Evolutionary conservation across 2,888 invertebrate genomes (phyloP).

Genomic region (Folsomia manolachei): DNA sequence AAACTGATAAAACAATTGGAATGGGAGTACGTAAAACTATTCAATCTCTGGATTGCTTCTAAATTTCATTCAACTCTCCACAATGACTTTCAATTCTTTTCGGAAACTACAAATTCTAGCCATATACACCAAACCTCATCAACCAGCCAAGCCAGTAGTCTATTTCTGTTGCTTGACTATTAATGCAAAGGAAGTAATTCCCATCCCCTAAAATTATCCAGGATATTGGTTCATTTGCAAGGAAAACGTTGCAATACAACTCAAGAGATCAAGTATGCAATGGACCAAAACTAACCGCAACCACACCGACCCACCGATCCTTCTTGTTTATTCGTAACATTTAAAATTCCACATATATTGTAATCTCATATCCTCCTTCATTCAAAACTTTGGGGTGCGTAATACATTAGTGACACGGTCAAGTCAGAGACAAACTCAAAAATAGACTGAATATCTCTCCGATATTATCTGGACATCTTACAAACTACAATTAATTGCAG

Average conservation of each 20-base stretch:
- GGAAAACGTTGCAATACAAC: background rate
- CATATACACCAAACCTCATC: background rate
- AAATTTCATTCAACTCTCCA: constrained; percentile 28
- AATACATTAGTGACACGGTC: too few relatives aligned
- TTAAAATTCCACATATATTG: constrained; percentile 37
- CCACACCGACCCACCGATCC: too few relatives aligned
- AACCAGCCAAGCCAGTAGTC: background rate
- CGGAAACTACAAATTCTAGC: background rate
- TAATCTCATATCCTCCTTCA: background rate
- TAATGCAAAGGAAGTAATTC: background rate
- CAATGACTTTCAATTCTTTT: background rate
- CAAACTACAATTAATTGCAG: background rate
- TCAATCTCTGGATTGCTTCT: constrained; percentile 48
- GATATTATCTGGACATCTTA: background rate
- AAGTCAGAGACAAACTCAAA: too few relatives aligned
- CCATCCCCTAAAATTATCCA: background rate
- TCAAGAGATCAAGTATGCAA: background rate
- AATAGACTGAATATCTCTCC: too few relatives aligned
- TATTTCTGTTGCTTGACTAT: background rate
- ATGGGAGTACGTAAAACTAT: constrained; percentile 34
- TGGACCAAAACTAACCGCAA: too few relatives aligned
- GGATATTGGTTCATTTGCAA: too few relatives aligned
- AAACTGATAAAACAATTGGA: constrained; percentile 33
- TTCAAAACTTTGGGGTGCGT: too few relatives aligned
- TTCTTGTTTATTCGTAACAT: too few relatives aligned